Conservation (phyloP, 1,140 invertebrate genomes). For the Bathynomus jamesi region DNA sequence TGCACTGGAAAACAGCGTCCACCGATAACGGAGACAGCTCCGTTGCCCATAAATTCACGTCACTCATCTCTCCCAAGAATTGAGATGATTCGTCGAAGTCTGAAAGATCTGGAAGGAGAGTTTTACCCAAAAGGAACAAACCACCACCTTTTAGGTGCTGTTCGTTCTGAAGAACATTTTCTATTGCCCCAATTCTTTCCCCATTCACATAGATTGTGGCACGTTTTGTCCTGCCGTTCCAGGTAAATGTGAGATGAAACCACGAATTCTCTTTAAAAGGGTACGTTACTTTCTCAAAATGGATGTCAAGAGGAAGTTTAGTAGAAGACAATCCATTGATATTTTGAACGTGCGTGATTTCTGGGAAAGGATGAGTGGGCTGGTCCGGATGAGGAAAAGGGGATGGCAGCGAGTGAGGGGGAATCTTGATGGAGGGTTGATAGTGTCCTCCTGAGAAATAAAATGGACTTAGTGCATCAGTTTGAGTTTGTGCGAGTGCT, state of each 20-base stretch:
- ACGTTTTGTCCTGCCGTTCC: slow-evolving; percentile 3
- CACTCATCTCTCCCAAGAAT: slow-evolving; percentile 28
- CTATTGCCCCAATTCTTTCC: slow-evolving; percentile 4
- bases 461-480: too few relatives aligned
- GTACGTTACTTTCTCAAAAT: slow-evolving; percentile 14
- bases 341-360: neutral
- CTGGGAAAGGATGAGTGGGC: neutral
- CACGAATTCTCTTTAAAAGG: slow-evolving; percentile 9
- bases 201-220: slow-evolving; percentile 10
- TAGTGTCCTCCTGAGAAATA: too few relatives aligned
- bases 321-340: neutral
- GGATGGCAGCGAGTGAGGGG: too few relatives aligned
- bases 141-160: slow-evolving; percentile 1
- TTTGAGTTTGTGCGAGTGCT: too few relatives aligned
- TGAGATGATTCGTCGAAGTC: slow-evolving; percentile 33
- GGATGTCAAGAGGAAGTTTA: neutral
- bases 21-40: slow-evolving; percentile 10
- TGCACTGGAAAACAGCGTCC: slow-evolving; percentile 18
- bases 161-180: slow-evolving; percentile 1
- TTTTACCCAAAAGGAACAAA: slow-evolving; percentile 10
- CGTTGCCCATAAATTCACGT: slow-evolving; percentile 24
- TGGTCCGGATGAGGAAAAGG: too few relatives aligned
- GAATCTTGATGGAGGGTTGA: too few relatives aligned
- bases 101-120: slow-evolving; percentile 28
- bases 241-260: slow-evolving; percentile 14